phyloP scores from a whole-genome alignment of 35 echinoderm and acorn worm genomes.

The Diadema setosum region DNA sequence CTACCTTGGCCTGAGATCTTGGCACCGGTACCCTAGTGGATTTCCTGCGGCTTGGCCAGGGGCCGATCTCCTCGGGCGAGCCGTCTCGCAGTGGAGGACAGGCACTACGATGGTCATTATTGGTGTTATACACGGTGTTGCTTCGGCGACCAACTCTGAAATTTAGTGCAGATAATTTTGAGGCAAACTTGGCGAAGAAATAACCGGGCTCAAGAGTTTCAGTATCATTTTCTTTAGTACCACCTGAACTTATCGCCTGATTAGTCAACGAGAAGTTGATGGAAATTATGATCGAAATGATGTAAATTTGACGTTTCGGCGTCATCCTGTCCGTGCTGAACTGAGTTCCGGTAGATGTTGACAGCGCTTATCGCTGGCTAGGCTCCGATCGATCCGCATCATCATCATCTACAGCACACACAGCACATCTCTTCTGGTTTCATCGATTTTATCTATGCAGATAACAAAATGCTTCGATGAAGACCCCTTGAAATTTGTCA shows the following conservation, averaged over 20 bases:
- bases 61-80: neutral
- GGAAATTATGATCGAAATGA: neutral
- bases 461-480: no score
- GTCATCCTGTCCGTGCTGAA: no score
- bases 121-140: neutral
- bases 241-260: neutral
- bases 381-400: no score
- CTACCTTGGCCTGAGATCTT: neutral
- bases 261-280: neutral
- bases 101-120: neutral
- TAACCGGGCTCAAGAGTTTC: neutral
- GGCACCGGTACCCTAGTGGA: neutral
- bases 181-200: slow-evolving; percentile 16
- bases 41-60: neutral
- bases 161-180: neutral
- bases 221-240: neutral
- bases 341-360: no score
- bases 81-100: neutral
- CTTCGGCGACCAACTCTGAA: neutral
- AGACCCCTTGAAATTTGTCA: no score
- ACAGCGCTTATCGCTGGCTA: no score
- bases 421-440: no score
- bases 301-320: neutral
- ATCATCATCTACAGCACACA: no score
- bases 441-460: no score